Evolutionary conservation across 2,888 invertebrate species (phyloP), one percentile per base, ranked within the genome.

Genomic region (Hyposoter dolosus): DNA sequence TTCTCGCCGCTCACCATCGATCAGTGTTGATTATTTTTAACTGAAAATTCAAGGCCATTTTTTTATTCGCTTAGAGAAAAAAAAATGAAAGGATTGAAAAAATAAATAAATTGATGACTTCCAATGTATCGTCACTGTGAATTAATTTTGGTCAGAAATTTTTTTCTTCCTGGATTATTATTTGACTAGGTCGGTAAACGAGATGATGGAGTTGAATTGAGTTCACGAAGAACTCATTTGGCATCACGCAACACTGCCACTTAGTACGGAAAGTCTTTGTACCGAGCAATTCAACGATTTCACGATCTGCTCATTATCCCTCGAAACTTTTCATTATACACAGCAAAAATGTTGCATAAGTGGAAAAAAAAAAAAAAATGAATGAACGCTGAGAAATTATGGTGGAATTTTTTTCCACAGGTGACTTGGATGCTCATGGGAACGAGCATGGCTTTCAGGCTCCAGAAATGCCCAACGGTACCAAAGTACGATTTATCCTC

Each of bases 381-480:
- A 12, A 23, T 23, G 5, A 56, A 56, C 23, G 3, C 23, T 56
- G 3, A 4, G 4, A 12, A 23, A 56, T 23, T 3, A 40, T 56
- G 15, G 53, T 56, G 6, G 32, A 9, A 7, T 23, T 56, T 15
- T 6, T 53, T 53, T 12, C 19, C 28, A 92, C 28, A 92, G 91
- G 74, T 90, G 0, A 81, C 86, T 9, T 91, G 90, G 89, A 0
- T 88, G 3, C 68, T 90, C 15, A 17, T 91, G 68, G 82, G 87
- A 9, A 87, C 91, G 1, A 91, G 89, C 15, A 89, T 89, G 85
- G 71, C 88, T 0, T 90, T 88, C 69, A 84, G 90, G 53, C 72
- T 91, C 3, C 45, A 87, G 15, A 87, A 88, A 69, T 88, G 84
- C 0, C 69, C 47, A 17, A 45, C 32, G 0, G 10, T 89, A 12